Base-by-base conservation (phyloP, 2,888 invertebrate genomes). In the Stegophylla sp. region DNA sequence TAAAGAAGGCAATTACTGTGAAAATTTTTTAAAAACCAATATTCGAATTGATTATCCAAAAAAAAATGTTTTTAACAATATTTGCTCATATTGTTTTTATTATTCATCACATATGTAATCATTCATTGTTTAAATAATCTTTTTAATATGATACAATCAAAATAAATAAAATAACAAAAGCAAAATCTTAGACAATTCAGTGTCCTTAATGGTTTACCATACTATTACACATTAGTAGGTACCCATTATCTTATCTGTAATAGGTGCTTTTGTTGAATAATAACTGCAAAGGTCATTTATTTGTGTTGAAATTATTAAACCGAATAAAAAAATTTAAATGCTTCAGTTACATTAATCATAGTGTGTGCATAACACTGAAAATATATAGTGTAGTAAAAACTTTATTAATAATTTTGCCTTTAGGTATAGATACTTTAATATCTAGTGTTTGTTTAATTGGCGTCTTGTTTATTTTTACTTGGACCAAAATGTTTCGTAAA, bases 401-500 rank as follows among this genome's bases (percentile, higher is more conserved):
- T n/a, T 64, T 28, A 41, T n/a, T 69, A 59, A 77, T 69, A 77
- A 77, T 67, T 77, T 77, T 67, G 67, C 59, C 77, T 67, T 59
- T 59, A 53, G 41, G 9, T 4, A 26, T 28, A 28, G 23, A n/a
- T 63, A 73, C n/a, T 51, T 13, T 20, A 23, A 41, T 56, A 48
- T 34, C 45, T 10, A 77, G 17, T 28, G 56, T 69, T 76, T 28
- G 56, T 69, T 76, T 53, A 26, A 76, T 34, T 61, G 3, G 56
- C 10, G 12, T 20, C 20, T 53, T 12, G 28, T 77, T 74, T 13
- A 51, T 41, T 74, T 51, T 64, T 66, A n/a, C 43, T 43, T 45
- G 61, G n/a, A 48, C 23, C 12, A 51, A n/a, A 28, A 20, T 59
- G 26, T 59, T 23, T 45, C 34, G 28, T 17, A 77, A 61, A 69